Base-by-base conservation (phyloP, 2,797 vertebrate species). In the Lacerta bilineata region DNA sequence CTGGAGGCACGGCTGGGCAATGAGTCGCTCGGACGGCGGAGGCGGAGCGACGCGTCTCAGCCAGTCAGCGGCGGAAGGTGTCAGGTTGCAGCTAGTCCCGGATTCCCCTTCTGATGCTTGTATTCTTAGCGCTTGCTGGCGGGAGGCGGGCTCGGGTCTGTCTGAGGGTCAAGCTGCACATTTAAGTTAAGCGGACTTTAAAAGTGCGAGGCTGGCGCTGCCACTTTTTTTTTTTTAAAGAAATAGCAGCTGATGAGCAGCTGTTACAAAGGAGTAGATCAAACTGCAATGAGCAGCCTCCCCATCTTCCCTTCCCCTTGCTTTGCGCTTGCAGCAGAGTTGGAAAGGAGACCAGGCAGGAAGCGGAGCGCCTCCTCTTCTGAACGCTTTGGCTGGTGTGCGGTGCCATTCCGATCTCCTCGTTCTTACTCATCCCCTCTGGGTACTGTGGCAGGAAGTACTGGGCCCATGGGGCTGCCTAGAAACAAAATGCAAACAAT, bases 11-110 rank as follows among this genome's bases (percentile, higher is more conserved):
- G 82, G 17, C 75, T 3, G 11, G 18, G 0, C 3, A 3, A 69
- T 89, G 75, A 91, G 9, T 95, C 64, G 94, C 83, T 15, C 80
- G 2, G 0, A 25, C 5, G 0, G 0, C 1, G 25, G 74, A 68
- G 96, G 96, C 92, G 96, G 94, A 84, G 89, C 59, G 79, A 2
- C 25, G 0, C 4, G 29, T 0, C 1, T 29, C 0, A 79, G 2
- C 96, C 96, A 97, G 96, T 97, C 69, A 85, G 82, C 25, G 83
- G 46, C n/a, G 74, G 88, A 55, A 76, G 92, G 96, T 95, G 92
- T 96, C 95, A 59, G 93, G 86, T 96, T 93, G 95, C 91, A 1
- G 85, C 71, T 1, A 90, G 90, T 88, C 84, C 79, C 1, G 91
- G 85, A 76, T 88, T 92, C 87, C 88, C 91, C 36, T 69, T 82